Percentiles rank a stretch among this genome's conserved stretches.
phyloP scores from a whole-genome alignment of 2,113 vertebrate genomes.

The Ibidorhyncha struthersii region DNA sequence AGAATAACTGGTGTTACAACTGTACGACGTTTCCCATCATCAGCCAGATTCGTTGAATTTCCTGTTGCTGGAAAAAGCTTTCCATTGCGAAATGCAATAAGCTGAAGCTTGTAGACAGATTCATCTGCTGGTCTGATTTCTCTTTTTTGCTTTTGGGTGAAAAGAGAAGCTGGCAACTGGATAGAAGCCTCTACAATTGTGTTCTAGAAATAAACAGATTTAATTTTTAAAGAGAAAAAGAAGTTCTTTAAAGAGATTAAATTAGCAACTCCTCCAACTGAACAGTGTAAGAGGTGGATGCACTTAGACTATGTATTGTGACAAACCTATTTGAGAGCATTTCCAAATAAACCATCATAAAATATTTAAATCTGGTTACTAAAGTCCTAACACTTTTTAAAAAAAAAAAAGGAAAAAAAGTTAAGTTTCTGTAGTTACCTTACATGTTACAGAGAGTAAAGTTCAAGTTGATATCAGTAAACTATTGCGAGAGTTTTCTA shows the following conservation, averaged over 20 bases:
- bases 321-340: not conserved
- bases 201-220: slow-evolving; percentile 77
- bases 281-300: not conserved
- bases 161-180: slow-evolving; percentile 90
- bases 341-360: not conserved
- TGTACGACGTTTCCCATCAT: slow-evolving; percentile 86
- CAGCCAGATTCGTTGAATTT: slow-evolving; percentile 87
- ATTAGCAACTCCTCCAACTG: not conserved
- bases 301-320: not conserved
- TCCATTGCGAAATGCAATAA: slow-evolving; percentile 94
- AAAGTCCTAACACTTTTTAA: not conserved
- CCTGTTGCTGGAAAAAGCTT: slow-evolving; percentile 94
- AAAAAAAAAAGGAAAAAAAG: not conserved
- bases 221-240: not conserved
- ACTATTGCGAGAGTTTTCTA: not conserved
- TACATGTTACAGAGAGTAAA: not conserved
- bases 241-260: not conserved
- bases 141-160: slow-evolving; percentile 79
- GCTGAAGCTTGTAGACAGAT: slow-evolving; percentile 87
- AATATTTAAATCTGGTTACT: not conserved
- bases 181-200: slow-evolving; percentile 93
- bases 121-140: slow-evolving; percentile 82
- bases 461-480: not conserved
- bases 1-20: slow-evolving; percentile 95
- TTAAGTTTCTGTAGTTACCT: not conserved